These are phyloP conservation scores for Sebastes steindachneri DNA, from an alignment of 2,797 vertebrate species.

Conservation along the genomic window DNA sequence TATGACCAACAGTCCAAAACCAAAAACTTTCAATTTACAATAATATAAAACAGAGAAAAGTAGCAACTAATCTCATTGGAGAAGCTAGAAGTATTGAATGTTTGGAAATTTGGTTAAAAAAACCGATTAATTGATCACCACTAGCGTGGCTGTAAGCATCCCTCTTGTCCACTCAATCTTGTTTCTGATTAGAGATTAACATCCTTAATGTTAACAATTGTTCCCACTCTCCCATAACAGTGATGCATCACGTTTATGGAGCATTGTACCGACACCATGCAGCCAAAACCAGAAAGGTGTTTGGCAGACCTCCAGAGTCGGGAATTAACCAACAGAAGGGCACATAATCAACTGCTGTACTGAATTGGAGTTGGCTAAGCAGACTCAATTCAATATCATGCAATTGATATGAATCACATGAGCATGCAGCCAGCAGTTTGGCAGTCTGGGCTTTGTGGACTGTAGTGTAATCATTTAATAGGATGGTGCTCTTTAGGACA, in stretches of 20 bases:
- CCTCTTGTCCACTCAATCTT: neutral
- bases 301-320: slow-evolving; percentile 16
- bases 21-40: neutral
- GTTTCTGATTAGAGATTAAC: neutral
- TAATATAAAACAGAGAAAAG: no score
- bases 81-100: neutral
- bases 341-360: slow-evolving; percentile 17
- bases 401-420: neutral
- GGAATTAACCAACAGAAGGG: slow-evolving; percentile 23
- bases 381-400: neutral
- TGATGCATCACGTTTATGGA: neutral
- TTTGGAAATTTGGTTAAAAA: neutral
- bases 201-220: neutral
- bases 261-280: neutral
- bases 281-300: slow-evolving; percentile 14
- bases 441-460: neutral
- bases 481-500: neutral
- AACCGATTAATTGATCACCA: no score
- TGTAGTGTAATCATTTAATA: neutral
- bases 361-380: neutral
- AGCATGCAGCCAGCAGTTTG: slow-evolving; percentile 2
- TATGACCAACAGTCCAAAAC: neutral
- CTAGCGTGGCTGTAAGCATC: neutral
- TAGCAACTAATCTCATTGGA: neutral
- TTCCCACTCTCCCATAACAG: neutral